phyloP scores from a whole-genome alignment of 2,797 vertebrate species.

The Sternotherus odoratus region DNA sequence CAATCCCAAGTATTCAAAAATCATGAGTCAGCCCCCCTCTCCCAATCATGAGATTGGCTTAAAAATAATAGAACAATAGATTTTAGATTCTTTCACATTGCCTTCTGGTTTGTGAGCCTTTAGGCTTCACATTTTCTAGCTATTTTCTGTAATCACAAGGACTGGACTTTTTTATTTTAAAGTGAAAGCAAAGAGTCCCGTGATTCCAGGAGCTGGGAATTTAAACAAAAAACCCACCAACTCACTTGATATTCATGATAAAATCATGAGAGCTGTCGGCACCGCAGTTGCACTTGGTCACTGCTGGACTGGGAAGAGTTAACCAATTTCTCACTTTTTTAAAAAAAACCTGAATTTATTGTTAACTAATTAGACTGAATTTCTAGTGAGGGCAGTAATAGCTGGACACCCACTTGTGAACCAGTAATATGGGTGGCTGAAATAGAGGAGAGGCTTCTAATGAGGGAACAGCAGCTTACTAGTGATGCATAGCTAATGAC shows the following conservation, averaged over 20 bases:
- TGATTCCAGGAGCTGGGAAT: constrained; percentile 20
- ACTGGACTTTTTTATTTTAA: neutral
- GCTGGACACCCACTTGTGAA: constrained; percentile 57
- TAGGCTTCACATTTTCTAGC: neutral
- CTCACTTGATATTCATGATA: constrained; percentile 33
- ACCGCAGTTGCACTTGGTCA: neutral
- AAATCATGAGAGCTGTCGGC: constrained; percentile 61
- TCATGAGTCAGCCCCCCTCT: neutral
- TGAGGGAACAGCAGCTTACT: constrained; percentile 61
- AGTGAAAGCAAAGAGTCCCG: neutral
- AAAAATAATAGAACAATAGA: neutral
- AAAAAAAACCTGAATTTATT: constrained; percentile 46
- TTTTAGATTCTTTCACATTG: neutral
- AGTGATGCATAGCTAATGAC: constrained; percentile 57
- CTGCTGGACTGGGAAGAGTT: no score
- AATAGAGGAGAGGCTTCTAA: constrained; percentile 49
- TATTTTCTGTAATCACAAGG: neutral
- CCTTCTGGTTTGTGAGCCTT: neutral
- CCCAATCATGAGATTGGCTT: neutral
- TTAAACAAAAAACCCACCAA: neutral
- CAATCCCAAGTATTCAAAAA: neutral
- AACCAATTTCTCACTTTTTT: neutral
- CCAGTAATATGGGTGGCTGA: constrained; percentile 60
- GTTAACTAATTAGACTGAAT: constrained; percentile 55
- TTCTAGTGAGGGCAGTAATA: constrained; percentile 53